phyloP scores from a whole-genome alignment of 2,797 vertebrate genomes.

The Luscinia megarhynchos region DNA sequence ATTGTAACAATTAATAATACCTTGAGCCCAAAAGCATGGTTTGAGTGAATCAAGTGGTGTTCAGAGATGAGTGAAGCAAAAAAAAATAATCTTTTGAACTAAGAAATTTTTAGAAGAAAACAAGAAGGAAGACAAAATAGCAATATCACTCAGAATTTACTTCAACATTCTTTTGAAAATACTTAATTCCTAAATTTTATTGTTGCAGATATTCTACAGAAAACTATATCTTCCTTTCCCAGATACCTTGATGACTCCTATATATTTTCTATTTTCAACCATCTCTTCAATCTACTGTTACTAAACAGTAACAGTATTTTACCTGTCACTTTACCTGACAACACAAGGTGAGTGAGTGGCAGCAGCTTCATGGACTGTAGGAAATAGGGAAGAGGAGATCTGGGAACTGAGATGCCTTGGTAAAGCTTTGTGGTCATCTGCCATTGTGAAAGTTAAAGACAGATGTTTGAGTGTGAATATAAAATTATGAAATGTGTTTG shows the following conservation, averaged over 20 bases:
- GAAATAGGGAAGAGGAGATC: background rate
- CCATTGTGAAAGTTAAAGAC: background rate
- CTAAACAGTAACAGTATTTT: background rate
- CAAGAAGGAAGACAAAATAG: background rate
- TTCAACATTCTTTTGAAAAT: background rate
- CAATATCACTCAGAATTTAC: background rate
- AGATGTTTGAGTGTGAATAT: background rate
- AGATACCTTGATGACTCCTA: background rate
- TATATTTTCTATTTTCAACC: background rate
- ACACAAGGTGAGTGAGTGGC: background rate
- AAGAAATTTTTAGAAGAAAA: background rate
- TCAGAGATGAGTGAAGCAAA: background rate
- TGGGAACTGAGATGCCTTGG: rapidly evolving
- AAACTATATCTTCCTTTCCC: background rate
- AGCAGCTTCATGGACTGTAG: background rate
- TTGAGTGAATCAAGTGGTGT: background rate
- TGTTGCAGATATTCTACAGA: background rate
- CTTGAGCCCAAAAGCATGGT: background rate
- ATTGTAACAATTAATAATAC: background rate
- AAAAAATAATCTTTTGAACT: background rate
- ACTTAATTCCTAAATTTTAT: background rate
- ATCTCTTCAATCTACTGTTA: background rate
- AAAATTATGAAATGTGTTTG: background rate
- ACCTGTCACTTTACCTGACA: background rate
- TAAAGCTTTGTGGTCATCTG: background rate